phyloP scores from a whole-genome alignment of 2,113 vertebrate genomes.

The Falco punctatus region DNA sequence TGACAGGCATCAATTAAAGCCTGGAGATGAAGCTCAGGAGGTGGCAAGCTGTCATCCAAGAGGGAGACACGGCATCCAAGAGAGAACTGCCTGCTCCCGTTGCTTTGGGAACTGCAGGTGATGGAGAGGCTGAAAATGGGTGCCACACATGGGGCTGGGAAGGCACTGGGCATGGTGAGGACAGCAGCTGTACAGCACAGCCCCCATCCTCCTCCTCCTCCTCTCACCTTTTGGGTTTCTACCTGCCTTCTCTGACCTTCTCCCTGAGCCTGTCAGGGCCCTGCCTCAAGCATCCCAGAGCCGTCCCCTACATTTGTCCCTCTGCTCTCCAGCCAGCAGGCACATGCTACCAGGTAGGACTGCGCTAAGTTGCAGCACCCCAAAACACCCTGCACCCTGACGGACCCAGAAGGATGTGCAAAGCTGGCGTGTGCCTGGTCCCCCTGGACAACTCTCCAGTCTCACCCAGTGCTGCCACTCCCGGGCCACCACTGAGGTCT shows the following conservation, averaged over 20 bases:
- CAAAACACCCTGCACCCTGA: not conserved
- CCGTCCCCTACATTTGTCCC: rapidly evolving
- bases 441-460: not conserved
- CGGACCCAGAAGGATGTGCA: not conserved
- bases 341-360: not conserved
- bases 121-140: not conserved
- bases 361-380: not conserved
- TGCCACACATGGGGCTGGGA: not conserved
- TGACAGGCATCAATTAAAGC: constrained; percentile 42
- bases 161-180: not conserved
- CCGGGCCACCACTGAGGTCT: not conserved
- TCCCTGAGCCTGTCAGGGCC: not conserved
- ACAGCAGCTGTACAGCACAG: not conserved
- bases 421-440: not conserved
- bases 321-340: not conserved
- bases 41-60: constrained; percentile 43
- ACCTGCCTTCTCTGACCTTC: not conserved
- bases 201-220: not conserved
- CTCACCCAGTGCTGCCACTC: not conserved
- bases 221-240: not conserved
- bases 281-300: not conserved
- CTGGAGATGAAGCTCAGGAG: constrained; percentile 2
- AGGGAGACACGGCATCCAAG: not conserved
- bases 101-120: constrained; percentile 6
- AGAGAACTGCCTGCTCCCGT: not conserved